phyloP scores from a whole-genome alignment of 2,797 vertebrate genomes.

The Silurus aristotelis region DNA sequence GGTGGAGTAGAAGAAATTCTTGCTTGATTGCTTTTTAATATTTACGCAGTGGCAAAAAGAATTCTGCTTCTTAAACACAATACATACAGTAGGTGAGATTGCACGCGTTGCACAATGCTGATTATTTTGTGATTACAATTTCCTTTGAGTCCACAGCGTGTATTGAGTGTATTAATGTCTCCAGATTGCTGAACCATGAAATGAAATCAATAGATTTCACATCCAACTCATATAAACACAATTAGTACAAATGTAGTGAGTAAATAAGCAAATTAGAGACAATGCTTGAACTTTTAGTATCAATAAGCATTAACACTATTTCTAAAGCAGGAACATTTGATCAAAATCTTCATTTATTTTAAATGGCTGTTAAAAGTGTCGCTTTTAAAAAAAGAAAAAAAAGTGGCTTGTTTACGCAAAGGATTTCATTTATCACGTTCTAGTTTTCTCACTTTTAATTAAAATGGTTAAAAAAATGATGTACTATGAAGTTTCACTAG shows the following conservation, averaged over 20 bases:
- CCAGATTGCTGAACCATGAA: neutral
- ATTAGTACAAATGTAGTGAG: neutral
- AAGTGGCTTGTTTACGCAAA: neutral
- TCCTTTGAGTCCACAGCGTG: neutral
- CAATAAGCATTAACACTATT: too few relatives aligned
- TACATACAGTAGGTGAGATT: neutral
- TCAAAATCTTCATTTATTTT: too few relatives aligned
- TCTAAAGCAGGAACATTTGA: too few relatives aligned
- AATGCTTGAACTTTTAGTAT: too few relatives aligned
- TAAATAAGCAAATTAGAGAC: neutral
- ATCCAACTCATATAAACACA: neutral
- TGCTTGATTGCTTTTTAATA: neutral
- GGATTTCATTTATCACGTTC: neutral
- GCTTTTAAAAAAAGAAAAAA: neutral
- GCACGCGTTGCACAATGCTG: neutral
- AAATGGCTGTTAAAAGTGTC: neutral
- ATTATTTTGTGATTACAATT: neutral
- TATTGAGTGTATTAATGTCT: neutral
- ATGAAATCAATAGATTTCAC: constrained; percentile 12
- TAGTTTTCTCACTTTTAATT: neutral
- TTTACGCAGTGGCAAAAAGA: neutral
- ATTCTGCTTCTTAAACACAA: neutral
- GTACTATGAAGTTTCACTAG: neutral
- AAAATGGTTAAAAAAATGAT: neutral
- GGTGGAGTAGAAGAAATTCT: neutral